Percentiles rank a stretch among this genome's conserved stretches.
These are phyloP conservation scores for Aculops lycopersici DNA, from an alignment of 1,140 invertebrate species.

Conservation along the genomic window DNA sequence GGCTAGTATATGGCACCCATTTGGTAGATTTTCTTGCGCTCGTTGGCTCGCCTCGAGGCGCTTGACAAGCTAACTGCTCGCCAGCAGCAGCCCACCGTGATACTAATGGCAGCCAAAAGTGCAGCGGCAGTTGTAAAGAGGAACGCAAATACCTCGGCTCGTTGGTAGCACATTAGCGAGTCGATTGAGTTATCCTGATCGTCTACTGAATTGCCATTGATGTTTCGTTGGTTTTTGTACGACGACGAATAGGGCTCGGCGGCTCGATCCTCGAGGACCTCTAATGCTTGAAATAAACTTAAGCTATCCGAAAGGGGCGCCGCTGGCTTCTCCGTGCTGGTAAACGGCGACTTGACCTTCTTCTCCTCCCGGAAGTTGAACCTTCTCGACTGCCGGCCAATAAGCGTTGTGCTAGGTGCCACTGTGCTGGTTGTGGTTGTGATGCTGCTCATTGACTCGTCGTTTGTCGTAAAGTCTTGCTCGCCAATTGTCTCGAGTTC, in stretches of 20 bases:
- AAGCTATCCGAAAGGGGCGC: conserved; percentile 39
- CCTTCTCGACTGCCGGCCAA: background rate
- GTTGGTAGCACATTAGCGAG: background rate
- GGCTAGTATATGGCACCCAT: no score
- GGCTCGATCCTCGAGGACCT: conserved; percentile 22
- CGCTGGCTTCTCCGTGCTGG: background rate
- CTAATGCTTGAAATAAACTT: conserved; percentile 49
- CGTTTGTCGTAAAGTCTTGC: conserved; percentile 1
- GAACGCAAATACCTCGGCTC: background rate
- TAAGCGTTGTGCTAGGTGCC: background rate
- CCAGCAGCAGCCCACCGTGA: background rate
- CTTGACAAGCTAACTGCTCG: background rate
- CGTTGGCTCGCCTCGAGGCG: no score
- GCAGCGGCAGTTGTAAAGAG: background rate
- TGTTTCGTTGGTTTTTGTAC: background rate
- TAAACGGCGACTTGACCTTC: background rate
- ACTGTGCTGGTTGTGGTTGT: background rate
- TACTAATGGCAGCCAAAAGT: background rate
- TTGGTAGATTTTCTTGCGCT: no score
- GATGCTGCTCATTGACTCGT: background rate
- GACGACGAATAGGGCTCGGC: background rate
- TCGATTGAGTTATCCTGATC: background rate
- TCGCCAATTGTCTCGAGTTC: conserved; percentile 10
- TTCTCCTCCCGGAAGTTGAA: background rate
- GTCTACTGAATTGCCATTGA: background rate